phyloP scores from a whole-genome alignment of 2,888 invertebrate species.

The Drosophila gaucha region DNA sequence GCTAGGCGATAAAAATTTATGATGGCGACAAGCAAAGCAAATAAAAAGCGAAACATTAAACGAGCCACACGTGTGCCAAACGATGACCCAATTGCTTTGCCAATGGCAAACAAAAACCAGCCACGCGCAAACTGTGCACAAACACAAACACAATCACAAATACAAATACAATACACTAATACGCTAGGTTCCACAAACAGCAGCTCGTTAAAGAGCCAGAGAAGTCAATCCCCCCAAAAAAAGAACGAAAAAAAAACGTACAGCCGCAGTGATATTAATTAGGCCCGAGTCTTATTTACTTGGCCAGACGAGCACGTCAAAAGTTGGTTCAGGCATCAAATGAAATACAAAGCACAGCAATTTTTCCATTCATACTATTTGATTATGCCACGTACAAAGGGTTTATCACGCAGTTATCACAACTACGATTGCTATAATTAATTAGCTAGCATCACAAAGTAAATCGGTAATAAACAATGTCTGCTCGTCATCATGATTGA shows the following conservation, averaged over 20 bases:
- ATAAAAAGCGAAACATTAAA: slow-evolving; percentile 65
- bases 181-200: slow-evolving; percentile 24
- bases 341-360: slow-evolving; percentile 4
- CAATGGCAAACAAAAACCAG: slow-evolving; percentile 51
- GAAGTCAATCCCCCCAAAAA: slow-evolving; percentile 9
- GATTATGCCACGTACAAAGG: slow-evolving; percentile 23
- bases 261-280: slow-evolving; percentile 33
- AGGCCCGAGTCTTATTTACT: slow-evolving; percentile 36
- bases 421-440: slow-evolving; percentile 6
- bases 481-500: background rate
- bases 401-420: slow-evolving; percentile 19
- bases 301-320: slow-evolving; percentile 22
- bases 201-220: slow-evolving; percentile 30
- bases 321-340: slow-evolving; percentile 10
- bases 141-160: slow-evolving; percentile 3
- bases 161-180: slow-evolving; percentile 9
- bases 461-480: background rate
- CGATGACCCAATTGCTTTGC: slow-evolving; percentile 71
- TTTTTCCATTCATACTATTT: slow-evolving; percentile 1
- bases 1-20: slow-evolving; percentile 66
- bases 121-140: slow-evolving; percentile 41
- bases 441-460: slow-evolving; percentile 2
- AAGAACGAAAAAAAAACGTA: slow-evolving; percentile 4
- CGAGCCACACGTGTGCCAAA: slow-evolving; percentile 77
- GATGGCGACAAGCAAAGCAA: slow-evolving; percentile 54